Evolutionary conservation across 2,888 invertebrate genomes (phyloP), one percentile per base, ranked within the genome.

Genomic region (Iselma pallidipennis): DNA sequence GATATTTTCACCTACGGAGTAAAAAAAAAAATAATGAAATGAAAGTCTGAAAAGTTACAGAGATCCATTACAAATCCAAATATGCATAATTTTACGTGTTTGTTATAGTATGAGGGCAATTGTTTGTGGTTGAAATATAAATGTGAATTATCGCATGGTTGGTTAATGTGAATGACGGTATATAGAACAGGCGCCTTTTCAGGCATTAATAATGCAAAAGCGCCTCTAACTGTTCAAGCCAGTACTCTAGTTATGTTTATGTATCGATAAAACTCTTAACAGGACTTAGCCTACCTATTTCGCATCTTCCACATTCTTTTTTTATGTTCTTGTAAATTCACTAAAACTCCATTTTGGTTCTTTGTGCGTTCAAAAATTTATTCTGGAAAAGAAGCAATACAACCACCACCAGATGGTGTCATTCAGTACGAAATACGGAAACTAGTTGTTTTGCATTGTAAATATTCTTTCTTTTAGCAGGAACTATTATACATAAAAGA

Each of bases 131-230:
- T 37, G 6, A 37, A 37, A 7, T 37, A 19, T 37, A 37, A 37
- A 37, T 10, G 16, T 16, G 6, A 37, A 37, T 37, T 37, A 37
- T 37, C 37, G 37, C 37, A 37, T 37, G 37, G 16, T 7, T 37
- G 37, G 37, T 37, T 37, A 29, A 37, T 37, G 37, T 16, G 16
- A 37, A 16, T 37, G 37, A 37, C 37, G 37, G 37, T 37, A 37
- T 16, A 16, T 37, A 16, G 37, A 4, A 31, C 37, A 16, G 37
- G 37, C 28, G 42, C 37, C 29, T 55, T 55, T 42, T 45, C 26
- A 16, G 25, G 23, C 37, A 59, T 59, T 55, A 59, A 59, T 55
- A 59, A 59, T 55, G 50, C 26, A 59, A 55, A 55, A 59, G 50
- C 33, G n/a, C 51, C 59, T 21, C 53, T 21, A 55, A 55, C 55